Conservation (phyloP, 2,888 invertebrate genomes). For the Eumerus sabulonum region DNA sequence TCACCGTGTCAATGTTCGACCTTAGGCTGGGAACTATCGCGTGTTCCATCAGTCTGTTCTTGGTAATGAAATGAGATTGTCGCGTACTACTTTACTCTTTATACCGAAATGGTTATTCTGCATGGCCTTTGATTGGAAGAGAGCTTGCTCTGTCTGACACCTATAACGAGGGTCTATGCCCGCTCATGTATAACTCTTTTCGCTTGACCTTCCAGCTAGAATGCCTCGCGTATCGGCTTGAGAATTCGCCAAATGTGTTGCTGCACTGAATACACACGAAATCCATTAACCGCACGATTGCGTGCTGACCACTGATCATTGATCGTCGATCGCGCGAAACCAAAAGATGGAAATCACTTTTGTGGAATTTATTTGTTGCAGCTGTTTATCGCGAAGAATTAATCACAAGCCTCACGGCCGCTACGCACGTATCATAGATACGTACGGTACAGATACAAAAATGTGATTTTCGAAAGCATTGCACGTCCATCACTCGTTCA, state of each 20-base stretch:
- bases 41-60: no score
- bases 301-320: neutral
- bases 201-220: no score
- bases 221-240: no score
- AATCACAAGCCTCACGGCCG: slow-evolving; percentile 26
- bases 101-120: no score
- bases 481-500: slow-evolving; percentile 38
- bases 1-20: slow-evolving; percentile 38
- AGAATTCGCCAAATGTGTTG: neutral
- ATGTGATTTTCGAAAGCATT: slow-evolving; percentile 29
- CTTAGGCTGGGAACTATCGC: slow-evolving; percentile 21
- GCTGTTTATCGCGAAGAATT: slow-evolving; percentile 26
- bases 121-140: no score
- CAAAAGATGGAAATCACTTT: slow-evolving; percentile 1
- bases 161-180: no score
- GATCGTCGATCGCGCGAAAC: no score
- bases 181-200: no score
- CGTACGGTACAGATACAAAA: no score
- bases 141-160: no score
- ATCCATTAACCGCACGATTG: neutral
- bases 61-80: no score
- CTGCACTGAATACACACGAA: slow-evolving; percentile 3
- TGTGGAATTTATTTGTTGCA: neutral
- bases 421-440: slow-evolving; percentile 29
- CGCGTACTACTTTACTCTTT: no score